These are phyloP conservation scores for Scartelaos histophorus DNA, from an alignment of 2,113 vertebrate species.

Conservation along the genomic window DNA sequence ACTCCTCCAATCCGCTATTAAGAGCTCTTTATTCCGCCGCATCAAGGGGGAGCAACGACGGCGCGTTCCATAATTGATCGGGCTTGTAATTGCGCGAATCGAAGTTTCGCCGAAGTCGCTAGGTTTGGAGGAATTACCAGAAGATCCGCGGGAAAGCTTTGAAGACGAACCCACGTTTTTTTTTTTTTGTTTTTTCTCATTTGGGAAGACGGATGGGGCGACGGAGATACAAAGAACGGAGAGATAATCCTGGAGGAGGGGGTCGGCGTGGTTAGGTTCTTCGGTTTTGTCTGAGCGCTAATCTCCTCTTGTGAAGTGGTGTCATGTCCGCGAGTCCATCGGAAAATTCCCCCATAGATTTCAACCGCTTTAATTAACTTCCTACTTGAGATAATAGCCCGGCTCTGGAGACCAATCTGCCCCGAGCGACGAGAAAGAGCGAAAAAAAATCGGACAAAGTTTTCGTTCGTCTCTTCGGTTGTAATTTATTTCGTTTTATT, in stretches of 20 bases:
- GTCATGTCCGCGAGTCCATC: conserved; percentile 75
- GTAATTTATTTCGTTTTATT: conserved; percentile 73
- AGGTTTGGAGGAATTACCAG: conserved; percentile 82
- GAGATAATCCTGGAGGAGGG: conserved; percentile 74
- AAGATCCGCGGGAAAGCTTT: conserved; percentile 64
- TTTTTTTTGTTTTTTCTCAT: conserved; percentile 52
- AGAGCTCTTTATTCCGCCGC: conserved; percentile 79
- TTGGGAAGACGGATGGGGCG: conserved; percentile 60
- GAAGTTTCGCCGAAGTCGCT: conserved; percentile 83
- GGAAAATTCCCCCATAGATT: conserved; percentile 79
- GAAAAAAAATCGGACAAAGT: conserved; percentile 72
- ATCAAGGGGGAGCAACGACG: conserved; percentile 81
- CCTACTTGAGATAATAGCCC: conserved; percentile 75
- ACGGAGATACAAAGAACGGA: conserved; percentile 47
- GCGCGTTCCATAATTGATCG: conserved; percentile 86
- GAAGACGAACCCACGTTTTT: conserved; percentile 56
- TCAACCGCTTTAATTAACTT: conserved; percentile 83
- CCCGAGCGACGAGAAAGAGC: neutral
- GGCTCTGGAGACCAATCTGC: conserved; percentile 71
- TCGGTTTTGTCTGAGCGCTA: conserved; percentile 76
- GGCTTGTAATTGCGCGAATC: conserved; percentile 84
- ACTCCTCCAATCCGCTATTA: conserved; percentile 80
- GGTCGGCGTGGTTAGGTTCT: conserved; percentile 33
- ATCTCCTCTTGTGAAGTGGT: conserved; percentile 78
- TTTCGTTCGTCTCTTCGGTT: conserved; percentile 46